Percentiles rank a stretch among this genome's conserved stretches.
These are phyloP conservation scores for Lamellibrachia satsuma DNA, from an alignment of 2,888 invertebrate genomes.

Conservation along the genomic window DNA sequence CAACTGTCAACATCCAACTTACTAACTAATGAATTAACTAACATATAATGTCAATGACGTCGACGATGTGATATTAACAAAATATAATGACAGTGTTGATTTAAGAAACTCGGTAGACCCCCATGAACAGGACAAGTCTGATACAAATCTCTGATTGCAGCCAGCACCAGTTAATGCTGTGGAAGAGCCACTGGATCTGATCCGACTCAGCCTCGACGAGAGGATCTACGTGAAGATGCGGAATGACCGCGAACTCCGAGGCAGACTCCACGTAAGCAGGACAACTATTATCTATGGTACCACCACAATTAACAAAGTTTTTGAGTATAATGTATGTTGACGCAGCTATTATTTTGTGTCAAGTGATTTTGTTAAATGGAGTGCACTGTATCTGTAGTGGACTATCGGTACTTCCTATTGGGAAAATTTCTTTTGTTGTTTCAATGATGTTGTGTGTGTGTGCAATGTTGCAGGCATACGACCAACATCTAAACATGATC, in stretches of 20 bases:
- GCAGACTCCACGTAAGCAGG: constrained; percentile 86
- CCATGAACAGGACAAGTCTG: neutral
- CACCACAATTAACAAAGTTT: neutral
- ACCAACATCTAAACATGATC: constrained; percentile 99
- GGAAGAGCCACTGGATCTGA: constrained; percentile 96
- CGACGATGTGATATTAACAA: too few species aligned
- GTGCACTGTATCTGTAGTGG: neutral
- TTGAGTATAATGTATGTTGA: neutral
- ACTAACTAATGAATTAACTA: too few species aligned
- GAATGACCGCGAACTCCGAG: constrained; percentile 95
- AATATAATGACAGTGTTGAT: too few species aligned
- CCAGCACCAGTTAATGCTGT: constrained; percentile 72
- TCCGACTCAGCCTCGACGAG: constrained; percentile 96
- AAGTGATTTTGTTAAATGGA: neutral
- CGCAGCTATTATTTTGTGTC: neutral
- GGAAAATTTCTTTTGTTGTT: too few species aligned
- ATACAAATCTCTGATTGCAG: constrained; percentile 38
- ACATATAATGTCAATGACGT: too few species aligned
- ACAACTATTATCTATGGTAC: neutral
- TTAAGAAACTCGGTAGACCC: too few species aligned
- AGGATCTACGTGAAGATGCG: constrained; percentile 99
- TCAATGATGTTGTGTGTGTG: neutral
- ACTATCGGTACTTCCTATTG: too few species aligned
- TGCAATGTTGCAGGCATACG: constrained; percentile 81
- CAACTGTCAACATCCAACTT: too few species aligned